phyloP scores from a whole-genome alignment of 2,888 invertebrate species.

The Hydriomena furcata region DNA sequence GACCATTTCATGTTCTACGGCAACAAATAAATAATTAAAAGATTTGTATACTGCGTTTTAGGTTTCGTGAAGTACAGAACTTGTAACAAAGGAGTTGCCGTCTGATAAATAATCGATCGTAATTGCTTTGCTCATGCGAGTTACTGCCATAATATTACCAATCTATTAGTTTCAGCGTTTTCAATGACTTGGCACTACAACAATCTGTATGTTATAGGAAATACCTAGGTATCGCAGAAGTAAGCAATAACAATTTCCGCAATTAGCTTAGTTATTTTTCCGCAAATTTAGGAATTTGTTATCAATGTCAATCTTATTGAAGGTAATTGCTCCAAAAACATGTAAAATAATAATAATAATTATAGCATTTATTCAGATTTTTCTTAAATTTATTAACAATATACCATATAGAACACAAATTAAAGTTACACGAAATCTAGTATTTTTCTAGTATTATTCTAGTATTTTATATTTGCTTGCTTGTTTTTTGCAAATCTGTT shows the following conservation, averaged over 20 bases:
- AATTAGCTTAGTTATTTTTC: neutral
- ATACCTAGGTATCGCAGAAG: neutral
- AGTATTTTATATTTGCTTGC: too few relatives aligned
- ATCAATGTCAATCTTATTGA: neutral
- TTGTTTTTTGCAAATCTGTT: too few relatives aligned
- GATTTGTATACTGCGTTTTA: neutral
- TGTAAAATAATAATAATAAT: too few relatives aligned
- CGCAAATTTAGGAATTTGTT: neutral
- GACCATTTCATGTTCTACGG: too few relatives aligned
- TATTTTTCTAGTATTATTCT: too few relatives aligned
- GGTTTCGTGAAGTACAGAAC: conserved; percentile 13
- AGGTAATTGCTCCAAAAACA: too few relatives aligned
- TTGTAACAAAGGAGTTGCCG: conserved; percentile 23
- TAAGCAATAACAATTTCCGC: neutral
- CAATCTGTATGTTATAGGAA: conserved; percentile 3
- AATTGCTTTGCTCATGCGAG: conserved; percentile 23
- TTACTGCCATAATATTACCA: conserved; percentile 12
- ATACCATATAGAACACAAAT: too few relatives aligned
- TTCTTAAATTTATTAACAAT: too few relatives aligned
- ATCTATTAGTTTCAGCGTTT: conserved; percentile 13
- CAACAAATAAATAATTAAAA: too few relatives aligned
- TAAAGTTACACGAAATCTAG: too few relatives aligned
- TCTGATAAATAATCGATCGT: conserved; percentile 9
- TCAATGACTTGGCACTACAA: conserved; percentile 5
- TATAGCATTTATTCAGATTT: too few relatives aligned